Conservation (phyloP, 92 coral and sea anemone genomes). For the Palythoa heliodiscus region DNA sequence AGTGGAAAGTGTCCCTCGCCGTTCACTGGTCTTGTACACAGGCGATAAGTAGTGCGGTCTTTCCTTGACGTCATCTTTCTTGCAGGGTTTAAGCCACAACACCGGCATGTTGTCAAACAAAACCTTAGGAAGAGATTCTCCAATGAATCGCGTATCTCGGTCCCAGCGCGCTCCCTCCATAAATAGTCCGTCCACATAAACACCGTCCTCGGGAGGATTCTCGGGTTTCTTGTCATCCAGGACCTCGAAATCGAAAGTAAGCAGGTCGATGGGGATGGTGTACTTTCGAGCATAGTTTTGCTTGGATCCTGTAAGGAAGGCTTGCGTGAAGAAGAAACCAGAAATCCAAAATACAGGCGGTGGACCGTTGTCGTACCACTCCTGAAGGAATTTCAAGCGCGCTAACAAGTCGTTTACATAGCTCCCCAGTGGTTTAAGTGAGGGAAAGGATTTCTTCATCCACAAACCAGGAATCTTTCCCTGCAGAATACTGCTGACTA, state of each 20-base stretch:
- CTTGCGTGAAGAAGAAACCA: conserved; percentile 98
- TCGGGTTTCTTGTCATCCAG: conserved; percentile 90
- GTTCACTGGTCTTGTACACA: conserved; percentile 96
- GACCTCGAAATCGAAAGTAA: conserved; percentile 92
- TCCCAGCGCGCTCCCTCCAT: conserved; percentile 99
- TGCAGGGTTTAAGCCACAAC: conserved; percentile 96
- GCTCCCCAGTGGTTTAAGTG: conserved; percentile 96
- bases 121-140: conserved; percentile 91
- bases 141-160: conserved; percentile 78
- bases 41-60: conserved; percentile 96
- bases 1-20: conserved; percentile 97
- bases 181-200: conserved; percentile 90
- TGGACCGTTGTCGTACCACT: conserved; percentile 95
- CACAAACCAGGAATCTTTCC: conserved; percentile 97
- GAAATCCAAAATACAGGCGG: conserved; percentile 96
- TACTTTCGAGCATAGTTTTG: conserved; percentile 98
- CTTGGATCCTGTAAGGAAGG: conserved; percentile 97
- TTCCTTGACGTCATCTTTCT: conserved; percentile 85
- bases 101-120: conserved; percentile 89
- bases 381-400: conserved; percentile 93
- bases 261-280: conserved; percentile 94
- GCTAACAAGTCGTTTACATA: conserved; percentile 94
- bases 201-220: conserved; percentile 97
- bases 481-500: conserved; percentile 82
- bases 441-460: conserved; percentile 99